Evolutionary conservation across 2,888 invertebrate genomes (phyloP).

Genomic region (Hemicrepidius hirtus): DNA sequence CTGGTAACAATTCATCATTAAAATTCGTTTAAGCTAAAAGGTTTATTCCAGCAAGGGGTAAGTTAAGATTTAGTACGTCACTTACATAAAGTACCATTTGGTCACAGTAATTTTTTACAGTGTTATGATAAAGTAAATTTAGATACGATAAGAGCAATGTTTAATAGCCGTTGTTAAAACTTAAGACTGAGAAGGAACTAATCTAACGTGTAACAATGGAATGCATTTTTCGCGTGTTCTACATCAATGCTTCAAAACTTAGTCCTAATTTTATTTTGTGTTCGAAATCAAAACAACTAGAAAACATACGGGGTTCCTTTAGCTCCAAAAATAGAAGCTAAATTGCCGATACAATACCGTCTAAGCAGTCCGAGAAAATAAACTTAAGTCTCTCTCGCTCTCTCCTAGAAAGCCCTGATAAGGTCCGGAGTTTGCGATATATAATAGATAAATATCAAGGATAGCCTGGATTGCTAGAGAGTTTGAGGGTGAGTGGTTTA

Average conservation of each 20-base stretch:
- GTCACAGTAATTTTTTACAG: background rate
- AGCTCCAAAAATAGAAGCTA: slow-evolving; percentile 33
- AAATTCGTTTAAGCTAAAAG: background rate
- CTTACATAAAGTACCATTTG: background rate
- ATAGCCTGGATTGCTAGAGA: slow-evolving; percentile 45
- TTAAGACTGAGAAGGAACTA: slow-evolving; percentile 1
- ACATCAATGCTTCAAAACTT: slow-evolving; percentile 28
- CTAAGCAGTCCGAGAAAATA: slow-evolving; percentile 43
- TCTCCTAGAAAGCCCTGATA: slow-evolving; percentile 39
- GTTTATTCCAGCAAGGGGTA: background rate
- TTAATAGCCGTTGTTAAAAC: background rate
- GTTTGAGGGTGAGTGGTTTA: slow-evolving; percentile 49
- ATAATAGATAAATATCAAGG: slow-evolving; percentile 58
- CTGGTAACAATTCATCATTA: too few relatives aligned
- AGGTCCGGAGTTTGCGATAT: slow-evolving; percentile 43
- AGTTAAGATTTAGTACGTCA: background rate
- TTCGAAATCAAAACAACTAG: slow-evolving; percentile 35
- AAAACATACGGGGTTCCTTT: background rate
- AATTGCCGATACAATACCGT: slow-evolving; percentile 32
- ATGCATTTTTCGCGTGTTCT: slow-evolving; percentile 33
- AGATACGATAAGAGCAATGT: slow-evolving; percentile 3
- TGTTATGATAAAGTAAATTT: slow-evolving; percentile 7
- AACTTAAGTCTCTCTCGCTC: slow-evolving; percentile 38
- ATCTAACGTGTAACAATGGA: slow-evolving; percentile 3
- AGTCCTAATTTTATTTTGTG: slow-evolving; percentile 36